These are phyloP conservation scores for Eretmodus cyanostictus DNA, from an alignment of 2,113 vertebrate genomes.

Conservation along the genomic window DNA sequence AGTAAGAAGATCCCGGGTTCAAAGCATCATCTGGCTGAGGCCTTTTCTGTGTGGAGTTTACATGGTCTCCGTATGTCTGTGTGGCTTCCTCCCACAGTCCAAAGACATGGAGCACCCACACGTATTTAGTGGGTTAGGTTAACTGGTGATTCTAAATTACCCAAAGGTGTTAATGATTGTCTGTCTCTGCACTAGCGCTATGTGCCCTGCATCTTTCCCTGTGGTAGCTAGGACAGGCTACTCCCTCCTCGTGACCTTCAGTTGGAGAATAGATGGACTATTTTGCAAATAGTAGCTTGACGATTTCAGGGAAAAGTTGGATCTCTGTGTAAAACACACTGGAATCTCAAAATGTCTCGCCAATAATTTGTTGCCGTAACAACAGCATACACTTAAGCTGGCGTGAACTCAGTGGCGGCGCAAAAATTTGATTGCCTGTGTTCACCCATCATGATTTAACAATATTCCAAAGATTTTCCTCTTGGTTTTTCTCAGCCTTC, in stretches of 20 bases:
- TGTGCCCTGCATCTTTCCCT: neutral
- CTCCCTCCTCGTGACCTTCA: neutral
- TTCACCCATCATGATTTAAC: neutral
- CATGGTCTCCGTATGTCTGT: neutral
- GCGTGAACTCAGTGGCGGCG: neutral
- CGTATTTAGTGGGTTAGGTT: neutral
- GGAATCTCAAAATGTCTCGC: neutral
- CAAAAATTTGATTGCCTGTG: neutral
- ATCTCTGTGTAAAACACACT: neutral
- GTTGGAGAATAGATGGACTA: neutral
- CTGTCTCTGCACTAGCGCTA: neutral
- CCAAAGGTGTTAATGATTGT: neutral
- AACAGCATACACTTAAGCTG: neutral
- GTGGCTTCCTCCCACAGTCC: neutral
- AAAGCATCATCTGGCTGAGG: neutral
- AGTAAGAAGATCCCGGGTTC: neutral
- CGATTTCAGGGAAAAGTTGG: neutral
- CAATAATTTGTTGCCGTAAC: neutral
- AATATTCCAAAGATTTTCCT: neutral
- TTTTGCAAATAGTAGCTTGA: neutral
- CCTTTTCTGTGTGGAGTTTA: neutral
- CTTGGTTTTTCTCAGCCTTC: neutral
- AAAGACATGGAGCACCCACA: neutral
- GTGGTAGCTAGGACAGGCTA: neutral
- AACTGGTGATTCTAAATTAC: neutral